Conservation (phyloP, 2,113 vertebrate species). For the Gymnarchus niloticus region DNA sequence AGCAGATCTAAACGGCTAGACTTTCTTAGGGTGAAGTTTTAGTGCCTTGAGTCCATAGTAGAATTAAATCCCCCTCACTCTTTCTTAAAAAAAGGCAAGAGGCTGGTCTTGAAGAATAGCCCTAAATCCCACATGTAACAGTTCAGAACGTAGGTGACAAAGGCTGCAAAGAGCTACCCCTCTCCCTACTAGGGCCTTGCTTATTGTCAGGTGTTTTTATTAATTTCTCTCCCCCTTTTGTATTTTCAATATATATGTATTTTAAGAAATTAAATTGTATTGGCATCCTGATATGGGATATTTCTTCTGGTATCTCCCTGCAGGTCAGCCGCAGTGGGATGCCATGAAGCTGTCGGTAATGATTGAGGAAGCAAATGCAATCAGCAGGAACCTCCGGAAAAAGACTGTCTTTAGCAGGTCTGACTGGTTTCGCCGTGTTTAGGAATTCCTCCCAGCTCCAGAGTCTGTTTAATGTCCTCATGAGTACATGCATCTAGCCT, state of each 20-base stretch:
- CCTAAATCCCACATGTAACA: background rate
- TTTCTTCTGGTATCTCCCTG: background rate
- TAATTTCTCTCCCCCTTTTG: background rate
- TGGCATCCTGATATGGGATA: background rate
- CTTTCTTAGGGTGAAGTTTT: no score
- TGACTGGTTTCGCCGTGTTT: constrained; percentile 2
- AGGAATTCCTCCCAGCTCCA: background rate
- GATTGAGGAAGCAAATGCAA: constrained; percentile 89
- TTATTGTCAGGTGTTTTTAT: background rate
- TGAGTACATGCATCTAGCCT: background rate
- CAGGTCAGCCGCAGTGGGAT: constrained; percentile 76
- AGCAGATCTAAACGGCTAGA: background rate
- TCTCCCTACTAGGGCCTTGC: background rate
- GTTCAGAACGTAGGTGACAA: background rate
- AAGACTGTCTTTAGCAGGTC: constrained; percentile 80
- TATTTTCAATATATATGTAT: background rate
- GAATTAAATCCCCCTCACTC: background rate
- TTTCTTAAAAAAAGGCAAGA: background rate
- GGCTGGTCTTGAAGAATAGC: background rate
- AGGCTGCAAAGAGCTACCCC: background rate
- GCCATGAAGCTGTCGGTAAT: constrained; percentile 88
- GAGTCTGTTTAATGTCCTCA: background rate
- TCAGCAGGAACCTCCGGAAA: constrained; percentile 73
- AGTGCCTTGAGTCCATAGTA: no score
- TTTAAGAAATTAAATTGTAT: background rate